Conservation (phyloP, 2,888 invertebrate genomes). For the Augochlorella aurata region DNA sequence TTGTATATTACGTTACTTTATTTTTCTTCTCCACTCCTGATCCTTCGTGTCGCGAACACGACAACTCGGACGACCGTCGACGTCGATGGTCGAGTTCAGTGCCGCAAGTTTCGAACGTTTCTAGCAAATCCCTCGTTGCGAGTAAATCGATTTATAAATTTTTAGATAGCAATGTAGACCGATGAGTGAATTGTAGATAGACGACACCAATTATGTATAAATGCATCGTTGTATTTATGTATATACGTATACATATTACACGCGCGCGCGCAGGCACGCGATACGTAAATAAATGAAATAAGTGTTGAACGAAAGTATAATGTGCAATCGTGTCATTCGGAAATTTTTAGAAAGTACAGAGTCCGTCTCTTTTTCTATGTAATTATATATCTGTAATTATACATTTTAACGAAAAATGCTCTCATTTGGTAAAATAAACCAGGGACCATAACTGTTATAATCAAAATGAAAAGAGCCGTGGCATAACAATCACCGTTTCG, state of each 20-base stretch:
- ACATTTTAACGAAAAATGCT: conserved; percentile 32
- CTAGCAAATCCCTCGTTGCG: not conserved
- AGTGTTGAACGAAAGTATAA: conserved; percentile 19
- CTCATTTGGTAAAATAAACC: conserved; percentile 50
- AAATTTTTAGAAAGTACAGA: conserved; percentile 27
- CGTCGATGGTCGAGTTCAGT: not conserved
- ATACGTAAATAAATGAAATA: not conserved
- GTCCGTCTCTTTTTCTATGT: conserved; percentile 31
- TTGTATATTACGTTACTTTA: conserved; percentile 43
- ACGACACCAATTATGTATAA: not conserved
- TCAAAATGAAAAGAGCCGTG: too few species aligned
- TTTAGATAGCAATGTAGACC: not conserved
- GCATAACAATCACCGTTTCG: too few species aligned
- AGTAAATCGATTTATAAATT: conserved; percentile 8
- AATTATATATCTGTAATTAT: conserved; percentile 36
- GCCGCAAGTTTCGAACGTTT: not conserved
- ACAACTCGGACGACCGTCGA: not conserved
- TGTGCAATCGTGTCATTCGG: conserved; percentile 51
- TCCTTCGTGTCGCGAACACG: conserved; percentile 1
- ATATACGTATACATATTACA: not conserved
- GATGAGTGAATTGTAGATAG: conserved; percentile 7
- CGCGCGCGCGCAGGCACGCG: not conserved
- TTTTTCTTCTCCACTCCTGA: conserved; percentile 12
- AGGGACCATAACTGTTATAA: too few species aligned
- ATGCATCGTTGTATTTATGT: conserved; percentile 4